Base-by-base conservation (phyloP, 1,140 invertebrate species). In the Lucilia cuprina region DNA sequence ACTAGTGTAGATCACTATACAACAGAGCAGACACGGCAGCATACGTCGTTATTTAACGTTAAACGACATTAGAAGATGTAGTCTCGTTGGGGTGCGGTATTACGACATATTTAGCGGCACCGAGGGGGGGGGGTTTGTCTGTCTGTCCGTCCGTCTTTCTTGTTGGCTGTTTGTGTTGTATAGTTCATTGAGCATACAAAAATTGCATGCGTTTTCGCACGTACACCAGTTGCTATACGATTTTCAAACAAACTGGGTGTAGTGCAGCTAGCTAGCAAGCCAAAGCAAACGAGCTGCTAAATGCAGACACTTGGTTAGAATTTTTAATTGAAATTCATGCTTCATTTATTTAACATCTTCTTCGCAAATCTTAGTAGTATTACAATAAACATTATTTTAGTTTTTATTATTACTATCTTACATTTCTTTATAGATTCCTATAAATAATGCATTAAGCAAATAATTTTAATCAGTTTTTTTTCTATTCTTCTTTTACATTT, bases 181-280 rank as follows among this genome's bases (percentile, higher is more conserved):
- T 70, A 70, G 65, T 49, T 49, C 41, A 80, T 77, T 80, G 41
- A 80, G 50, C 65, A 49, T 34, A 77, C 21, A 82, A 82, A 83
- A 84, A 86, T 84, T 89, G 89, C 89, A 90, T 90, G 89, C 87
- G 87, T 88, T 88, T 90, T 88, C 85, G 89, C 89, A 90, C 89
- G 89, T 90, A 90, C 88, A 88, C 84, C 77, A 80, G 77, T 80
- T 80, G 86, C 86, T 85, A 80, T 80, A 35, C 77, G 77, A 21
- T 49, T 82, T 50, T 74, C 83, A 82, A 75, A 84, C 49, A 82
- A 84, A n/a, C 55, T 70, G 60, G 55, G n/a, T 50, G 77, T 50
- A 5, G 74, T 78, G 35, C 35, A 47, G 75, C 35, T 14, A 49
- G 35, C 65, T 0, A 70, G 5, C n/a, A n/a, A 30, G 25, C 25